A percentile compares a stretch with the other conserved stretches of the same genome.
Evolutionary conservation across 2,113 vertebrate genomes (phyloP).

Genomic region (Lampris incognitus): DNA sequence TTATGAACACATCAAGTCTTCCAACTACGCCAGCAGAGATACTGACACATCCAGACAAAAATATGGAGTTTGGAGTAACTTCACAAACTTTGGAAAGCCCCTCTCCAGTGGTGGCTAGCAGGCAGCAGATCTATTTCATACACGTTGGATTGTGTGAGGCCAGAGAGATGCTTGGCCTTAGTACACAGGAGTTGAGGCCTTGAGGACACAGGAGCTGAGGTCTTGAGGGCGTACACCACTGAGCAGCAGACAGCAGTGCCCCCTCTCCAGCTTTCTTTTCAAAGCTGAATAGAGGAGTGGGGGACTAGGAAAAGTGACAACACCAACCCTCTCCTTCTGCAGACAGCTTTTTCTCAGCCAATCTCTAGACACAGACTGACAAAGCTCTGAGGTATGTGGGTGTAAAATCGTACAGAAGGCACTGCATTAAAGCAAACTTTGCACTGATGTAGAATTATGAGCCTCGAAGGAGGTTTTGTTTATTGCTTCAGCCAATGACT

Average conservation of each 20-base stretch:
- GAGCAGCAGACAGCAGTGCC: slow-evolving; percentile 64
- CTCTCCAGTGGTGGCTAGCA: slow-evolving; percentile 40
- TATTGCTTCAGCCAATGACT: slow-evolving; percentile 63
- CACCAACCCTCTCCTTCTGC: slow-evolving; percentile 70
- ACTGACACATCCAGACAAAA: slow-evolving; percentile 61
- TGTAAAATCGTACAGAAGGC: slow-evolving; percentile 32
- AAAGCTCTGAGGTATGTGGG: slow-evolving; percentile 34
- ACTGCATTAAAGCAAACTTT: slow-evolving; percentile 47
- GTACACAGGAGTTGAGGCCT: slow-evolving; percentile 70
- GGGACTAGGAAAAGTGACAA: slow-evolving; percentile 61
- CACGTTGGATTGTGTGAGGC: slow-evolving; percentile 61
- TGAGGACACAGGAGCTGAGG: slow-evolving; percentile 65
- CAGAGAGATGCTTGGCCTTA: slow-evolving; percentile 68
- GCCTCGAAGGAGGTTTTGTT: slow-evolving; percentile 25
- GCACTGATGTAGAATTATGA: slow-evolving; percentile 14
- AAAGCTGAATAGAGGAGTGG: slow-evolving; percentile 70
- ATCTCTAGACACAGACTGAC: slow-evolving; percentile 54
- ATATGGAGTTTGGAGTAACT: slow-evolving; percentile 57
- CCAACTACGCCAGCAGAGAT: slow-evolving; percentile 22
- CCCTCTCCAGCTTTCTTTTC: slow-evolving; percentile 64
- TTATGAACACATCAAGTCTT: too few relatives aligned
- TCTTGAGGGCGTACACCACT: slow-evolving; percentile 66
- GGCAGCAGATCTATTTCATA: slow-evolving; percentile 54
- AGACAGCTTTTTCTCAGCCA: slow-evolving; percentile 60
- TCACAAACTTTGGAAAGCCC: slow-evolving; percentile 65